A percentile compares a stretch with the other conserved stretches of the same genome.
Conservation (phyloP, 2,888 invertebrate genomes). For the Orchesellides sinensis region DNA sequence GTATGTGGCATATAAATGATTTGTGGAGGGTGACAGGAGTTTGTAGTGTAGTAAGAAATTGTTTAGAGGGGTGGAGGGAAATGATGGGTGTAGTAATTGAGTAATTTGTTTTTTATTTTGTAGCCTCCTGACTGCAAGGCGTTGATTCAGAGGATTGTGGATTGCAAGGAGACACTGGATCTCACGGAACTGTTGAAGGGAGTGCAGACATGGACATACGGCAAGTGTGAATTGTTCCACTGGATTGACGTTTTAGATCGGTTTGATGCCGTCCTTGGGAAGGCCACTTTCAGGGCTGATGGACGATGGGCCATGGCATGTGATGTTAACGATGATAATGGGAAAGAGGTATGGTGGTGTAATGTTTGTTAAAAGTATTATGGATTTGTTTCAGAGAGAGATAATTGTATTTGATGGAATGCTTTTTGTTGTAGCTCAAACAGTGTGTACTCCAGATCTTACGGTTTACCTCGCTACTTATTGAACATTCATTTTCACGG, state of each 20-base stretch:
- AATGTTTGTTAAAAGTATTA: background rate
- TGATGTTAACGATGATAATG: conserved; percentile 82
- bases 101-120: conserved; percentile 37
- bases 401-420: background rate
- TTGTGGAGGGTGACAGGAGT: background rate
- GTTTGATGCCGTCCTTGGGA: conserved; percentile 85
- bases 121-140: conserved; percentile 86
- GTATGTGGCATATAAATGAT: conserved; percentile 78
- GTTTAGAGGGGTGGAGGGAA: background rate
- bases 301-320: conserved; percentile 85
- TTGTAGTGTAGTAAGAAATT: background rate
- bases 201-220: conserved; percentile 89
- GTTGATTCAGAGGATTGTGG: conserved; percentile 85
- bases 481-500: conserved; percentile 91
- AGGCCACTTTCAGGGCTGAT: conserved; percentile 83
- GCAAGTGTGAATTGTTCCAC: conserved; percentile 91
- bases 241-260: conserved; percentile 91
- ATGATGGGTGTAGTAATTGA: background rate
- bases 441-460: conserved; percentile 85
- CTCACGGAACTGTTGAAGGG: conserved; percentile 83
- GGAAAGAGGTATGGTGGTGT: conserved; percentile 77
- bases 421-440: conserved; percentile 80
- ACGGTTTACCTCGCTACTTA: conserved; percentile 88
- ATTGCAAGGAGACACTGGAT: conserved; percentile 79
- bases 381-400: background rate